Conservation (phyloP, 2,113 vertebrate species). For the Calyptommatus sinebrachiatus region DNA sequence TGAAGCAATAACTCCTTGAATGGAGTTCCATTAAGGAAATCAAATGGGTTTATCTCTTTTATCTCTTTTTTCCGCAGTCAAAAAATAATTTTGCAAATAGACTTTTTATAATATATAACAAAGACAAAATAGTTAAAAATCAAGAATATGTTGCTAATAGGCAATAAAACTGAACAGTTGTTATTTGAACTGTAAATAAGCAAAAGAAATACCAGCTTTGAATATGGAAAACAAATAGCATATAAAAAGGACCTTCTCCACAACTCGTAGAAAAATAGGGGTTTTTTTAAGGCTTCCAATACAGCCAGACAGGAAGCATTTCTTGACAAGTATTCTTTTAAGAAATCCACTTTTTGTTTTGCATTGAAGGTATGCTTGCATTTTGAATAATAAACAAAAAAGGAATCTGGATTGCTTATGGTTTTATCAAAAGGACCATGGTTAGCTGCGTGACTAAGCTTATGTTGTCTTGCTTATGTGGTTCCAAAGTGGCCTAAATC, state of each 20-base stretch:
- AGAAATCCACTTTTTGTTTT: background rate
- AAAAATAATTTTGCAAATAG: conserved; percentile 44
- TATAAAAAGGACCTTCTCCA: conserved; percentile 15
- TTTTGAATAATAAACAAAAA: background rate
- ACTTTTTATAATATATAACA: conserved; percentile 46
- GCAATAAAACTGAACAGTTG: conserved; percentile 42
- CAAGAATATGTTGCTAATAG: conserved; percentile 34
- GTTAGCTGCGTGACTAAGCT: background rate
- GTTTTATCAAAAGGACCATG: background rate
- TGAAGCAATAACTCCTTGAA: background rate
- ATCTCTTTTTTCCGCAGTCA: conserved; percentile 37
- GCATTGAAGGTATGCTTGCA: too few species aligned
- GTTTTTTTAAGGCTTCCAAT: conserved; percentile 31
- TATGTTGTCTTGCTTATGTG: background rate
- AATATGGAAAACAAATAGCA: conserved; percentile 33
- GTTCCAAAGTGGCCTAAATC: background rate
- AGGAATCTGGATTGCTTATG: background rate
- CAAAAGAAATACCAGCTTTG: conserved; percentile 32
- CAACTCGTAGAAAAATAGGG: background rate
- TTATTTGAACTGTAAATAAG: conserved; percentile 38
- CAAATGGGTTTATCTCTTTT: conserved; percentile 20
- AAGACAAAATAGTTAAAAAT: conserved; percentile 38
- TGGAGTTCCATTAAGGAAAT: background rate
- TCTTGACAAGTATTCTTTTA: background rate
- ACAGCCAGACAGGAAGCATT: background rate